Percentiles rank a stretch among this genome's conserved stretches.
Evolutionary conservation across 2,888 invertebrate species (phyloP).

Genomic region (Rambutsinella grinnellia): DNA sequence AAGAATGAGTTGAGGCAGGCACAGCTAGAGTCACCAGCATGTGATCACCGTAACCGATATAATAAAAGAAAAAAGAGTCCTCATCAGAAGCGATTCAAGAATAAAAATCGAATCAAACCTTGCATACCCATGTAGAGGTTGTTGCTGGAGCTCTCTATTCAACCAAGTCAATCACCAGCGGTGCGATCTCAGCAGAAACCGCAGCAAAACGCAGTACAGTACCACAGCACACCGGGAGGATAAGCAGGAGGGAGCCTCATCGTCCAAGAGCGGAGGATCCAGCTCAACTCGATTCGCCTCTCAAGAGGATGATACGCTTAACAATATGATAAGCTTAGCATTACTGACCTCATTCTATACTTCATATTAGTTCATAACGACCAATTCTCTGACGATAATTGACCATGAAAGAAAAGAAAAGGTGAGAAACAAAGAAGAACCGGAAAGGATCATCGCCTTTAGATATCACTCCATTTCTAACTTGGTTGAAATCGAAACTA

Average conservation of each 20-base stretch:
- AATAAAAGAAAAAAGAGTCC: constrained; percentile 48
- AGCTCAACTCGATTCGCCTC: no score
- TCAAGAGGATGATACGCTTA: no score
- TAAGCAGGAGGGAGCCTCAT: constrained; percentile 46
- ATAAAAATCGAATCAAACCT: constrained; percentile 13
- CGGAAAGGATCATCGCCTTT: background rate
- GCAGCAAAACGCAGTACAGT: constrained; percentile 16
- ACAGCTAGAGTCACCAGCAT: constrained; percentile 51
- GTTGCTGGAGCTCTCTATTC: constrained; percentile 20
- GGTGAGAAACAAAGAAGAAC: background rate
- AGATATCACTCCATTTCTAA: no score
- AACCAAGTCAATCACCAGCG: constrained; percentile 52
- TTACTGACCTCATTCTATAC: background rate
- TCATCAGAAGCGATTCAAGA: constrained; percentile 37
- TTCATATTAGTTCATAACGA: no score
- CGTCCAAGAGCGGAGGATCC: no score
- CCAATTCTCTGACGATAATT: constrained; percentile 10
- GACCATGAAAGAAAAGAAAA: constrained; percentile 18
- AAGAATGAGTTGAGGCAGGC: constrained; percentile 53
- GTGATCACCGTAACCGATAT: constrained; percentile 57
- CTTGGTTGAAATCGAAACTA: no score
- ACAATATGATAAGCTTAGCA: background rate
- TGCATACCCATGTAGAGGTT: constrained; percentile 10
- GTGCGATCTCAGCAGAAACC: constrained; percentile 55
- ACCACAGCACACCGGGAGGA: constrained; percentile 49